Evolutionary conservation across 2,797 vertebrate genomes (phyloP).

Genomic region (Myotis planiceps): DNA sequence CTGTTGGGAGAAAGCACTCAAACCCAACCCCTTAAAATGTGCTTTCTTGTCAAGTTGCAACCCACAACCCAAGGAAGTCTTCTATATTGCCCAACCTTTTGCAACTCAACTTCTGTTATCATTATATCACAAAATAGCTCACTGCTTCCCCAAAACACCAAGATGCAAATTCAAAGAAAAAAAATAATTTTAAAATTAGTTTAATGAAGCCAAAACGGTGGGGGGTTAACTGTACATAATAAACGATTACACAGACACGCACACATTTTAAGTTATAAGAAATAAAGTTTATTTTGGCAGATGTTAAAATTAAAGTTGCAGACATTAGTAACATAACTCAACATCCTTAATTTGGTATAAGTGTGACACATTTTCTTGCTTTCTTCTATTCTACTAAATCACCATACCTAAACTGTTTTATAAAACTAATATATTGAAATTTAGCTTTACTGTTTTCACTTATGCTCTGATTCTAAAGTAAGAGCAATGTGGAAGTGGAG

Average conservation of each 20-base stretch:
- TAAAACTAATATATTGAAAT: neutral
- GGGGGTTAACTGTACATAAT: neutral
- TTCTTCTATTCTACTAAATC: neutral
- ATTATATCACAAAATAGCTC: constrained; percentile 46
- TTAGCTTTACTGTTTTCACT: neutral
- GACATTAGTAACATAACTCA: neutral
- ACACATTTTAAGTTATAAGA: neutral
- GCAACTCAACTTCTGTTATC: constrained; percentile 38
- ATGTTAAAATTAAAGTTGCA: neutral
- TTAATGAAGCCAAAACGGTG: neutral
- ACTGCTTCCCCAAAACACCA: constrained; percentile 38
- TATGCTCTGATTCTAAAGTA: neutral
- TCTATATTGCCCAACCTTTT: constrained; percentile 34
- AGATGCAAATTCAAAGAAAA: constrained; percentile 47
- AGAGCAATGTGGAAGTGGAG: neutral
- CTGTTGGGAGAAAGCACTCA: constrained; percentile 80
- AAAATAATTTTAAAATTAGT: neutral
- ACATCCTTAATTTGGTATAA: neutral
- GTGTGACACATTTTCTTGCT: neutral
- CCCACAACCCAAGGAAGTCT: constrained; percentile 28
- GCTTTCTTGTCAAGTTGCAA: constrained; percentile 61
- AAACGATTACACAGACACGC: neutral
- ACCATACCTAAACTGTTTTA: neutral
- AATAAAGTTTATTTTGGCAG: neutral
- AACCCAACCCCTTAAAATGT: constrained; percentile 78